These are phyloP conservation scores for Capitella teleta DNA, from an alignment of 1,140 invertebrate species.

Conservation along the genomic window DNA sequence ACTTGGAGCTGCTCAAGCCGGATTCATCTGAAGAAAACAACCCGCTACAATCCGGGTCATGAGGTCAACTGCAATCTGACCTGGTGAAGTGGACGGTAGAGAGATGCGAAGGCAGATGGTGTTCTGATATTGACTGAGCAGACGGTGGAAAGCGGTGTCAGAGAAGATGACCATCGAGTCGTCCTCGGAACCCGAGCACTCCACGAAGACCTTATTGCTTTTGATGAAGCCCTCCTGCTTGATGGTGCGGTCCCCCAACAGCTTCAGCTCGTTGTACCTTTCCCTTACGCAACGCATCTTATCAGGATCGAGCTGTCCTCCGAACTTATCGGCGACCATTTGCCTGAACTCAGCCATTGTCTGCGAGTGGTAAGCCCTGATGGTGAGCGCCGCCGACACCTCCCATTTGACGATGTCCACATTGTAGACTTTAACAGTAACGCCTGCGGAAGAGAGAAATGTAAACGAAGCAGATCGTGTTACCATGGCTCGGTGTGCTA, in stretches of 20 bases:
- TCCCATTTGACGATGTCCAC: constrained; percentile 53
- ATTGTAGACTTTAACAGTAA: constrained; percentile 53
- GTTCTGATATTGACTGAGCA: constrained; percentile 49
- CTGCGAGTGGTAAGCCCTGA: constrained; percentile 50
- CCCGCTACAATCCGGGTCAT: too few species aligned
- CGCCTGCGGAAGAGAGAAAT: constrained; percentile 31
- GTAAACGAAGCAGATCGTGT: neutral
- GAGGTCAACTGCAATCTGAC: too few species aligned
- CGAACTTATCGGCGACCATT: constrained; percentile 38
- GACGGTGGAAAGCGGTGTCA: constrained; percentile 33
- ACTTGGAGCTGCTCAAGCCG: too few species aligned
- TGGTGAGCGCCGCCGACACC: constrained; percentile 51
- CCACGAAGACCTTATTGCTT: constrained; percentile 47
- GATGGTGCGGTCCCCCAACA: constrained; percentile 44
- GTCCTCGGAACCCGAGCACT: constrained; percentile 16
- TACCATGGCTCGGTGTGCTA: too few species aligned
- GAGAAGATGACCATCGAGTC: constrained; percentile 22
- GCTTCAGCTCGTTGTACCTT: constrained; percentile 43
- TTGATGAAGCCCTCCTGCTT: constrained; percentile 45
- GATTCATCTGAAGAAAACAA: too few species aligned
- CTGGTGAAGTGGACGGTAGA: constrained; percentile 48
- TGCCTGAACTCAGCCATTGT: constrained; percentile 53
- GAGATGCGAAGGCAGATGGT: constrained; percentile 51
- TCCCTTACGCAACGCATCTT: constrained; percentile 47
- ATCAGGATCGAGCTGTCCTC: constrained; percentile 39